Evolutionary conservation across 2,888 invertebrate species (phyloP), one percentile per base, ranked within the genome.

Genomic region (Anorthoa munda): DNA sequence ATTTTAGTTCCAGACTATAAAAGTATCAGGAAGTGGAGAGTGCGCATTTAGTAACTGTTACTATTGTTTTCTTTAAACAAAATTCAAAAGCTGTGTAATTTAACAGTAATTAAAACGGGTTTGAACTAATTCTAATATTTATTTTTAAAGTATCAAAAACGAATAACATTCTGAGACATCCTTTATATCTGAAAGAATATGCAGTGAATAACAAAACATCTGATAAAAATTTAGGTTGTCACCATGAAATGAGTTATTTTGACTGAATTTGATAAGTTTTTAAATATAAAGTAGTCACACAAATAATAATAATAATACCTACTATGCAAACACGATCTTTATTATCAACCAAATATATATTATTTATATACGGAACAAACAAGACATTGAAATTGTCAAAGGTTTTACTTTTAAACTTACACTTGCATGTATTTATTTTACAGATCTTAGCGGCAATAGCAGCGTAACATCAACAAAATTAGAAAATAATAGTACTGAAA

Each of bases 371-470:
- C 2, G 12, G 12, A 59, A 2, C 4, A 4, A 11, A 58, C 58
- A 23, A 39, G 39, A 39, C n/a, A 15, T 59, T 31, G 0, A 39
- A 39, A 59, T 31, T 31, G 18, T 15, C 1, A 31, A 17, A 48
- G 13, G 39, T 39, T 39, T 39, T 2, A 2, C 26, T n/a, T 7
- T 50, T 15, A 70, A 46, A 26, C 45, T 69, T 46, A 26, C n/a
- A 53, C n/a, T 5, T 3, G 4, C 21, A 46, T 23, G 4, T 45
- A n/a, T 15, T 5, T 15, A 17, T 67, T 65, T 92, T 91, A 18
- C 91, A 95, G 95, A 95, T 87, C 91, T 95, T 53, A 94, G 95
- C 23, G 94, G 93, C 0, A 94, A 92, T n/a, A 91, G 85, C 48
- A 93, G 89, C 66, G 88, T 90, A 56, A 79, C 72, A 75, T 65